Base-by-base conservation (phyloP, 1,140 invertebrate genomes). In the Ganaspis sp. region DNA sequence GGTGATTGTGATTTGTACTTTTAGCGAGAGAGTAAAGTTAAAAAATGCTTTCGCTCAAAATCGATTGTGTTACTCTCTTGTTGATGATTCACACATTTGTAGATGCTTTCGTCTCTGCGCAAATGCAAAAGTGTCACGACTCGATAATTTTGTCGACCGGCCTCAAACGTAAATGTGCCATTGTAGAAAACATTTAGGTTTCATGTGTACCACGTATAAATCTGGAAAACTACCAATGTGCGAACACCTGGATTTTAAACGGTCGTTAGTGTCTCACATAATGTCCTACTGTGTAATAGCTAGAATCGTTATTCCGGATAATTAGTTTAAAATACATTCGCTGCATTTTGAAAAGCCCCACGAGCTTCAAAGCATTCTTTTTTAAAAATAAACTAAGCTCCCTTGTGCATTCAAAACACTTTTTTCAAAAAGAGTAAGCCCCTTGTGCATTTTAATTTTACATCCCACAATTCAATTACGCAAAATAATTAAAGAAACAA, bases 251-350 rank as follows among this genome's bases (percentile, higher is more conserved):
- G 58, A 64, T 64, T 64, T 64, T 34, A 72, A 49, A 29, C 70
- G 42, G 70, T n/a, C 70, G 70, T 45, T 29, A 45, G 15, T 40
- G 74, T 82, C 71, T 81, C n/a, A 54, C 73, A 29, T 70, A 26
- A 72, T 69, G 53, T 34, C 38, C 15, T 17, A 49, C 58, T 64
- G 2, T 34, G 58, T 64, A 34, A 29, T n/a, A 64, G 58, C 26
- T 64, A 26, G 58, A 64, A 64, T 29, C 12, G 69, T 70, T 70
- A 38, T 38, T 70, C 37, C 4, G 21, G 34, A 70, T 70, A 70
- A 70, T 40, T 70, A 70, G 17, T 45, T 9, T n/a, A 72, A 23
- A 69, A 69, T 42, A 71, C 9, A 71, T 12, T n/a, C 70, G 26
- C 69, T 70, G 23, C 21, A 64, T 34, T 75, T 74, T 77, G 40